Conservation (phyloP, 1,140 invertebrate species). For the Adelges cooleyi region DNA sequence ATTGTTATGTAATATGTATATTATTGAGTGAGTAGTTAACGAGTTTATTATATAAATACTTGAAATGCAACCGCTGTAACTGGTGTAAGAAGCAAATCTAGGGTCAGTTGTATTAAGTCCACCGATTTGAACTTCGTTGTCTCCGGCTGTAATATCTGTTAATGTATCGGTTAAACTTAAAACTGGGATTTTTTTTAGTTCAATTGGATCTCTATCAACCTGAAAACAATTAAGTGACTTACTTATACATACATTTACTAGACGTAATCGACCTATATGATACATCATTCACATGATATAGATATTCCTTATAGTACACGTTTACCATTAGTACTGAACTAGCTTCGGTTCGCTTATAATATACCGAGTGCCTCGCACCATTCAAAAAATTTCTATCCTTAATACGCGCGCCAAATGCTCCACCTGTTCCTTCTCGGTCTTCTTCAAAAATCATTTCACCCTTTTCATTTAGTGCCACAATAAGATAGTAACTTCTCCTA, state of each 20-base stretch:
- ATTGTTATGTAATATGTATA: background rate
- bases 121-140: constrained; percentile 73
- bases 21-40: background rate
- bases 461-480: constrained; percentile 66
- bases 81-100: constrained; percentile 64
- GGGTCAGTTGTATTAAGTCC: constrained; percentile 70
- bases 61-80: constrained; percentile 77
- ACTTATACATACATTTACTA: no score
- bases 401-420: constrained; percentile 54
- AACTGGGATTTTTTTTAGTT: constrained; percentile 51
- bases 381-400: constrained; percentile 68
- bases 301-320: no score
- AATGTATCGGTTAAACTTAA: constrained; percentile 51
- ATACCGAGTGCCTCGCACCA: constrained; percentile 70
- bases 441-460: constrained; percentile 75
- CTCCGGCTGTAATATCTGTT: constrained; percentile 38
- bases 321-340: constrained; percentile 51
- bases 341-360: constrained; percentile 61
- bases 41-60: constrained; percentile 49
- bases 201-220: constrained; percentile 63
- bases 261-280: no score
- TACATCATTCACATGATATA: no score
- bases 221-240: no score
- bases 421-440: constrained; percentile 54
- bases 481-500: constrained; percentile 67